Evolutionary conservation across 2,888 invertebrate genomes (phyloP), one percentile per base, ranked within the genome.

Genomic region (Thera obeliscata): DNA sequence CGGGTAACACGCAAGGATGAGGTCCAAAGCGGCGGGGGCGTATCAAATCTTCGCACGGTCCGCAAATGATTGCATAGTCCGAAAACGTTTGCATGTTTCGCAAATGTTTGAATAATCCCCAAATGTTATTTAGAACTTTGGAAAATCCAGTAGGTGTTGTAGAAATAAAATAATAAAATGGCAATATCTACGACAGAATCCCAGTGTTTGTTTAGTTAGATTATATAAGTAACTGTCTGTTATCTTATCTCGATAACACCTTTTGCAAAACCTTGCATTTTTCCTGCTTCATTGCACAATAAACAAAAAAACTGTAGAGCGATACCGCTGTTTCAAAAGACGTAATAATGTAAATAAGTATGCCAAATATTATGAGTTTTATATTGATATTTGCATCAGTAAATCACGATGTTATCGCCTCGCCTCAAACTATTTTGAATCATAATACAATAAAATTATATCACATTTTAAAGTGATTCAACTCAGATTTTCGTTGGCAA

Each of bases 401-500:
- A 59, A 49, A 59, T 59, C 59, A 59, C 59, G 59, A 59, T 7
- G 35, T n/a, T n/a, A 4, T 48, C 48, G 48, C n/a, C 49, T 8
- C 38, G 52, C n/a, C 22, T 38, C 50, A 60, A 60, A 38, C 59
- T 1, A 48, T 52, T 59, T 38, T 22, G 36, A 50, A 50, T n/a
- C 38, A 54, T 54, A 61, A 35, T 2, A 33, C 33, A 9, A 35
- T 43, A 12, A 12, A 36, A 7, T 36, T 55, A 61, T 33, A 43
- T 46, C 54, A 35, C 50, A 54, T 43, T 61, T 61, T 46, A 9
- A 43, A 35, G 22, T 38, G 12, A 43, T 2, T 22, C 12, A 50
- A 9, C 22, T 4, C 54, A 12, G 35, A 33, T 36, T 50, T 60
- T 33, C 54, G 43, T 33, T 59, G 35, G 36, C 22, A 54, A 54